These are phyloP conservation scores for Cydia splendana DNA, from an alignment of 1,140 invertebrate genomes.

Conservation along the genomic window DNA sequence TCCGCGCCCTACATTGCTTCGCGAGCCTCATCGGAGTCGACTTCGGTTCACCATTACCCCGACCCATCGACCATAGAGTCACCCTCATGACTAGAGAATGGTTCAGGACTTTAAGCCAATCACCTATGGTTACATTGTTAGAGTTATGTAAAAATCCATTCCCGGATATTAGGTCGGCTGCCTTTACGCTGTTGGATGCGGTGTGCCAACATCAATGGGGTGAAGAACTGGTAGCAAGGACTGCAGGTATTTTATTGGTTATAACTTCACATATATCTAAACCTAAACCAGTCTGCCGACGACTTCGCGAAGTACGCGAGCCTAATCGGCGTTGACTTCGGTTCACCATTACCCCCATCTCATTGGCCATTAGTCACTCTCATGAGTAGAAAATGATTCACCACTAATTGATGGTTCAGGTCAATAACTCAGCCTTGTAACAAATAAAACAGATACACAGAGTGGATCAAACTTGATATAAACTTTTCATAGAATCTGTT, in stretches of 20 bases:
- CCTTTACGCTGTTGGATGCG: conserved; percentile 78
- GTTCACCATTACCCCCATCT: conserved; percentile 45
- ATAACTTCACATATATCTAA: too few relatives aligned
- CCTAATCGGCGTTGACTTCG: conserved; percentile 75
- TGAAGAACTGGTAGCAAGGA: conserved; percentile 80
- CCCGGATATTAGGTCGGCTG: conserved; percentile 81
- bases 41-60: conserved; percentile 44
- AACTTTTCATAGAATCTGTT: too few relatives aligned
- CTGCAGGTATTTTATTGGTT: conserved; percentile 72
- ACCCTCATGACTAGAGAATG: conserved; percentile 77
- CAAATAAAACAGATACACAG: too few relatives aligned
- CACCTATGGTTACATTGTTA: conserved; percentile 72
- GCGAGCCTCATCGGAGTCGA: conserved; percentile 79
- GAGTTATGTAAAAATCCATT: conserved; percentile 83
- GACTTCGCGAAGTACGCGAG: conserved; percentile 78
- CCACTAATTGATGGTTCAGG: too few relatives aligned
- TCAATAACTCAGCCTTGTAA: too few relatives aligned
- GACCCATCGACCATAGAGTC: conserved; percentile 70
- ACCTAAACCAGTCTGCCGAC: too few relatives aligned
- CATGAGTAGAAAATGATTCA: too few relatives aligned
- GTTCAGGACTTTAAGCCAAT: conserved; percentile 75
- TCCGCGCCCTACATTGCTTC: conserved; percentile 82
- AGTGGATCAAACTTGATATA: too few relatives aligned
- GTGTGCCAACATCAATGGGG: conserved; percentile 83
- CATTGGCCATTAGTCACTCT: too few relatives aligned